Evolutionary conservation across 2,113 vertebrate genomes (phyloP).

Genomic region (Sterrhoptilus dennistouni): DNA sequence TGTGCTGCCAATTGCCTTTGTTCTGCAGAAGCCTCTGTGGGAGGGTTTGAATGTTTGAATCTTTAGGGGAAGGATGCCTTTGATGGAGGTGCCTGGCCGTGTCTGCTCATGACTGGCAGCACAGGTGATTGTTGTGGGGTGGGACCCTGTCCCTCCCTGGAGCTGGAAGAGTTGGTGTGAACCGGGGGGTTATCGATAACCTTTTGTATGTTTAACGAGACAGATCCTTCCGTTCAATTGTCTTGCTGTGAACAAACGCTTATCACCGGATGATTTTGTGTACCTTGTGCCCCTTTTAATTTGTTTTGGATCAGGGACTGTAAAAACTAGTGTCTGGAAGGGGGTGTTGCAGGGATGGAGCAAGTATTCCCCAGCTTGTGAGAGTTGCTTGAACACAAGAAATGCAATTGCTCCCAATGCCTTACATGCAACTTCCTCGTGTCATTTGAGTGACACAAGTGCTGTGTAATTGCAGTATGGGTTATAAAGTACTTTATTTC

Average conservation of each 20-base stretch:
- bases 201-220: slow-evolving; percentile 26
- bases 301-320: slow-evolving; percentile 42
- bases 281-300: slow-evolving; percentile 6
- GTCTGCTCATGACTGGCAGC: neutral
- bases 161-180: neutral
- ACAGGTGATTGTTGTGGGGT: neutral
- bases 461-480: neutral
- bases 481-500: neutral
- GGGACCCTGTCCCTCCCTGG: neutral
- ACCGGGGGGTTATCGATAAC: neutral
- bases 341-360: neutral
- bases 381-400: neutral
- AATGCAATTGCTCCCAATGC: neutral
- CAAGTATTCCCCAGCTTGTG: neutral
- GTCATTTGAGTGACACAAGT: neutral
- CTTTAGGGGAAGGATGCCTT: neutral
- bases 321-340: neutral
- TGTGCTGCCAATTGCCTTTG: neutral
- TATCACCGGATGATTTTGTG: slow-evolving; percentile 15
- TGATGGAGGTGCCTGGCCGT: neutral
- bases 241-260: neutral
- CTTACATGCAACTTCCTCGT: neutral
- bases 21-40: neutral
- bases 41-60: neutral
- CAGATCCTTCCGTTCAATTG: slow-evolving; percentile 54